A percentile compares a stretch with the other conserved stretches of the same genome.
Evolutionary conservation across 2,888 invertebrate species (phyloP).

Genomic region (Eilema sororculum): DNA sequence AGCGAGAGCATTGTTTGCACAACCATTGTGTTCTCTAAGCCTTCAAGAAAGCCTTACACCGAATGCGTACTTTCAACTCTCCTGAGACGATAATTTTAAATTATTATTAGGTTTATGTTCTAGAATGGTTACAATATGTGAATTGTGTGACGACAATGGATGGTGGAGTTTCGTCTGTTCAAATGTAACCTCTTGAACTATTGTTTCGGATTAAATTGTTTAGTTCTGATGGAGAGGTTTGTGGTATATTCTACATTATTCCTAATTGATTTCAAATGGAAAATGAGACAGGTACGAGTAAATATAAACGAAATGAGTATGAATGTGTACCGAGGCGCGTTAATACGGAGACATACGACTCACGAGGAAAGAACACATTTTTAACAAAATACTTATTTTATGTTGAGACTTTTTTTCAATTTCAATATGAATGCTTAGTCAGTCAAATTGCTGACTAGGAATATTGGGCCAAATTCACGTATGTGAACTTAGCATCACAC

Average conservation of each 20-base stretch:
- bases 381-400: no score
- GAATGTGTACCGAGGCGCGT: no score
- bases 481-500: no score
- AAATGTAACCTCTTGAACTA: slow-evolving; percentile 5
- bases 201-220: slow-evolving; percentile 7
- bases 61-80: slow-evolving; percentile 37
- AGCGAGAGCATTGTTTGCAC: slow-evolving; percentile 54
- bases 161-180: not conserved
- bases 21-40: slow-evolving; percentile 55
- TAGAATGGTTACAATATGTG: slow-evolving; percentile 19
- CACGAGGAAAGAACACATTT: no score
- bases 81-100: slow-evolving; percentile 39
- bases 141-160: slow-evolving; percentile 14
- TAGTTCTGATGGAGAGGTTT: not conserved
- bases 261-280: not conserved
- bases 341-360: no score
- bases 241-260: not conserved
- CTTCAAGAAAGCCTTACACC: slow-evolving; percentile 46
- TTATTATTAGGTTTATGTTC: slow-evolving; percentile 31
- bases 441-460: no score
- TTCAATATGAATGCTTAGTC: no score
- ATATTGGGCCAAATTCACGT: no score
- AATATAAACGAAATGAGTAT: no score
- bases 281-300: not conserved
- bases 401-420: no score